Evolutionary conservation across 2,113 vertebrate species (phyloP).

Genomic region (Pterocles gutturalis): DNA sequence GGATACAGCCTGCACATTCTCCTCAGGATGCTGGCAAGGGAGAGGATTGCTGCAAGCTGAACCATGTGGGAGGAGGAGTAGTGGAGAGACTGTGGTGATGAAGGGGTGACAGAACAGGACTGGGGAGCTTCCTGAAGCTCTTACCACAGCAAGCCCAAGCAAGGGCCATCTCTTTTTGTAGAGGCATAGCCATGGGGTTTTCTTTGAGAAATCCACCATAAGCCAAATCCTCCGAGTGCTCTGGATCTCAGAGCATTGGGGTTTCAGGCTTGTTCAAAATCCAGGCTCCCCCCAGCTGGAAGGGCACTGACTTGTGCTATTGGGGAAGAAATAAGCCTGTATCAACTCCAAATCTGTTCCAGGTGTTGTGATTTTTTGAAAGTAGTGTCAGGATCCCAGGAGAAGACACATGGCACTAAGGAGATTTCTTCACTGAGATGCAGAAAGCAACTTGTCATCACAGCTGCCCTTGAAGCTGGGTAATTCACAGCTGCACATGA

Average conservation of each 20-base stretch:
- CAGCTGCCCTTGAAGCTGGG: background rate
- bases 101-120: background rate
- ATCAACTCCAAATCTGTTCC: background rate
- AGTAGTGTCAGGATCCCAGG: background rate
- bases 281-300: background rate
- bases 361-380: background rate
- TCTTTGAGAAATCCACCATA: background rate
- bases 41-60: background rate
- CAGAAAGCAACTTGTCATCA: background rate
- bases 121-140: background rate
- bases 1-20: background rate
- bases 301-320: background rate
- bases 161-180: background rate
- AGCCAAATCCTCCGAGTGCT: background rate
- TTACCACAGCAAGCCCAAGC: background rate
- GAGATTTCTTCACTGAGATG: background rate
- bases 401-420: background rate
- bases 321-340: background rate
- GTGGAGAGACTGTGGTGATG: background rate
- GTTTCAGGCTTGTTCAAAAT: background rate
- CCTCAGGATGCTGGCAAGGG: background rate
- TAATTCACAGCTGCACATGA: background rate
- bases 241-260: background rate
- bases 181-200: background rate
- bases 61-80: background rate